Evolutionary conservation across 2,113 vertebrate genomes (phyloP).

Genomic region (Eolophus roseicapilla): DNA sequence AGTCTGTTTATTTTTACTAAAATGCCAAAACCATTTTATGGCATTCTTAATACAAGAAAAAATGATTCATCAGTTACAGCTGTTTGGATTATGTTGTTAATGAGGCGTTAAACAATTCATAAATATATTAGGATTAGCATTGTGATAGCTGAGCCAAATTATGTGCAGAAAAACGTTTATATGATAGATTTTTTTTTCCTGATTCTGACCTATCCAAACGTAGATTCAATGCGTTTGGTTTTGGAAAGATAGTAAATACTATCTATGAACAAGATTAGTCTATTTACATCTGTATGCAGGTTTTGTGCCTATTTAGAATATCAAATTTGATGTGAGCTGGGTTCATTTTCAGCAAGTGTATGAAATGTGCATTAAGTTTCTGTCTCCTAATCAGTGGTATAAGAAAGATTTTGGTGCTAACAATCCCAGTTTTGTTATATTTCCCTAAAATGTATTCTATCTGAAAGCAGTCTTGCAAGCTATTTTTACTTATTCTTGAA

Average conservation of each 20-base stretch:
- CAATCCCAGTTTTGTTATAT: not conserved
- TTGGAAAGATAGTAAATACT: not conserved
- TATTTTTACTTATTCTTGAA: not conserved
- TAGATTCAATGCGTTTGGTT: not conserved
- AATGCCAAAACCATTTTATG: not conserved
- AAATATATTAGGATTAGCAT: not conserved
- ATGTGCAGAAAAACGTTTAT: not conserved
- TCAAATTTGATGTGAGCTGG: not conserved
- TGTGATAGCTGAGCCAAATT: not conserved
- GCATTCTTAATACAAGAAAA: not conserved
- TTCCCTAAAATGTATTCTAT: not conserved
- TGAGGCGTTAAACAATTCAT: not conserved
- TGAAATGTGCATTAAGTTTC: not conserved
- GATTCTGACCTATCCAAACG: not conserved
- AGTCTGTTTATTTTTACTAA: not conserved
- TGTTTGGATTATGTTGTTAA: not conserved
- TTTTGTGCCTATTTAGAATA: not conserved
- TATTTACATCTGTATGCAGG: not conserved
- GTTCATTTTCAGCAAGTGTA: not conserved
- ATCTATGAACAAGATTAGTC: not conserved
- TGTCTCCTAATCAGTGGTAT: not conserved
- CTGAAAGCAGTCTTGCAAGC: not conserved
- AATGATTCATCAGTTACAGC: not conserved
- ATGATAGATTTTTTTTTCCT: not conserved
- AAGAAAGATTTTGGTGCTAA: not conserved